A percentile compares a stretch with the other conserved stretches of the same genome.
These are phyloP conservation scores for Empidonax traillii DNA, from an alignment of 2,113 vertebrate genomes.

Conservation along the genomic window DNA sequence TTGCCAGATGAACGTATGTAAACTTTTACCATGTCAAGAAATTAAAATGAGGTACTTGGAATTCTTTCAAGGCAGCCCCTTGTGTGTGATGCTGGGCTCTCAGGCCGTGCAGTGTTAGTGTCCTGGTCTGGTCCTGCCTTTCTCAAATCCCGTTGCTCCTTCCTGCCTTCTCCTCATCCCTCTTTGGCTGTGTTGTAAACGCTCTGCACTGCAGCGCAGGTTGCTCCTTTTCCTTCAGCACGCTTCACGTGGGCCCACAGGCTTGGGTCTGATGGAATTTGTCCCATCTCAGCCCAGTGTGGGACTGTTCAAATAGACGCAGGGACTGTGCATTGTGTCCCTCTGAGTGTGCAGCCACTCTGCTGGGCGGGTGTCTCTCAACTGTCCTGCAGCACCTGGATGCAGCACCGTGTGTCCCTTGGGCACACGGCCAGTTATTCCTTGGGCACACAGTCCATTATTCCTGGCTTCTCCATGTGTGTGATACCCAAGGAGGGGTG, in stretches of 20 bases:
- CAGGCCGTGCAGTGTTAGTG: neutral
- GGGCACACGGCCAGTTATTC: neutral
- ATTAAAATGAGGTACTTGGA: constrained; percentile 80
- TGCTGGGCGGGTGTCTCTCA: neutral
- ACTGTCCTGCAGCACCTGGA: neutral
- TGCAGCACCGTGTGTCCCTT: neutral
- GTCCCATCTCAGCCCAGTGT: neutral
- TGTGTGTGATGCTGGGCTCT: constrained; percentile 28
- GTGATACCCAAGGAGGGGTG: neutral
- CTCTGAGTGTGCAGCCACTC: neutral
- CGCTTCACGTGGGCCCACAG: accelerated
- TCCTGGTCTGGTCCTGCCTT: neutral
- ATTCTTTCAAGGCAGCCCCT: constrained; percentile 66
- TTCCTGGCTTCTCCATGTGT: accelerated
- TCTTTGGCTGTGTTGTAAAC: neutral
- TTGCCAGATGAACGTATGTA: constrained; percentile 67
- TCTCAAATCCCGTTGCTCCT: neutral
- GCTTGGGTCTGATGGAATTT: neutral
- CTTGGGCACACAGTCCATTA: neutral
- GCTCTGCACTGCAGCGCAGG: neutral
- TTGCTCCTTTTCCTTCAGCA: neutral
- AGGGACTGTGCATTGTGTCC: accelerated
- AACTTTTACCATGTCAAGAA: constrained; percentile 77
- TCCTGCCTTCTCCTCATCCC: neutral
- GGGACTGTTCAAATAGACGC: accelerated